Percentiles rank a stretch among this genome's conserved stretches.
These are phyloP conservation scores for Lamellibrachia satsuma DNA, from an alignment of 2,888 invertebrate genomes.

Conservation along the genomic window DNA sequence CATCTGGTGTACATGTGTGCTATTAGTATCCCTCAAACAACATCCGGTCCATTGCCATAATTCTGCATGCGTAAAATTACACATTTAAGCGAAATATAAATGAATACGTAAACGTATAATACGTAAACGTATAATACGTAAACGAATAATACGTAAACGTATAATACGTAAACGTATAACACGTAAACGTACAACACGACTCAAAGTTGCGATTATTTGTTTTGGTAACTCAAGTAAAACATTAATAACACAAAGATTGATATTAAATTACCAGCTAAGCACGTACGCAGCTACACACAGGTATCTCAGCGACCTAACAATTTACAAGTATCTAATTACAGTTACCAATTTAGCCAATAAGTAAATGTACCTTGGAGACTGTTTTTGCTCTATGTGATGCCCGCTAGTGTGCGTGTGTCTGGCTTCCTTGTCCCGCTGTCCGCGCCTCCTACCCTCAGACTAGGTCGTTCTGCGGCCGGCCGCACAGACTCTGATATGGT, in stretches of 20 bases:
- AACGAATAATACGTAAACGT: neutral
- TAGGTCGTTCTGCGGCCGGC: neutral
- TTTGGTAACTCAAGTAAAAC: no score
- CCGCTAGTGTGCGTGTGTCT: neutral
- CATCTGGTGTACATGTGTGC: neutral
- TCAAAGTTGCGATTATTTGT: no score
- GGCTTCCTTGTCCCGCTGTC: neutral
- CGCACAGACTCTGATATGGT: neutral
- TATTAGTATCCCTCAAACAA: neutral
- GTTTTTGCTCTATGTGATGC: neutral
- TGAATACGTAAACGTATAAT: neutral
- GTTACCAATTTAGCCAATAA: no score
- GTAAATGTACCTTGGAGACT: no score
- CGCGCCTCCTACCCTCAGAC: neutral
- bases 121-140: neutral
- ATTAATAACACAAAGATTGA: no score
- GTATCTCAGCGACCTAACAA: no score
- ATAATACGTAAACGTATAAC: neutral
- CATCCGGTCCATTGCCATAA: neutral
- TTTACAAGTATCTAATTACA: no score
- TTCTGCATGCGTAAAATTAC: neutral
- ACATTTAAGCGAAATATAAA: neutral
- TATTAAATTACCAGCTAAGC: no score
- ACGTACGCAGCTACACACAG: no score
- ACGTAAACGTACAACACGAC: no score